Percentiles rank a stretch among this genome's conserved stretches.
phyloP scores from a whole-genome alignment of 2,113 vertebrate species.

The Limnothrissa miodon region DNA sequence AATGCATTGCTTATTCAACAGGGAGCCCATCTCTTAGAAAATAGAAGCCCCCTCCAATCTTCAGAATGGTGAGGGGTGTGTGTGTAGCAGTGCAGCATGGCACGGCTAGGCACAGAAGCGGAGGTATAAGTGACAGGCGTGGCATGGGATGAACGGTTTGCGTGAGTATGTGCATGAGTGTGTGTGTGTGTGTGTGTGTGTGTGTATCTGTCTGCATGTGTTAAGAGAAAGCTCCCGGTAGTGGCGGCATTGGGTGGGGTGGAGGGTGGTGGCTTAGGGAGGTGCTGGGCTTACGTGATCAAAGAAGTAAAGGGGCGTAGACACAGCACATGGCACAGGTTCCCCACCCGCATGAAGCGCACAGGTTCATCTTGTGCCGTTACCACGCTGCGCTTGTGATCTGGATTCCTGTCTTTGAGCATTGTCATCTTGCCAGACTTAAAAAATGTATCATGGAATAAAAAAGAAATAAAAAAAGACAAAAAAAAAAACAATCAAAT shows the following conservation, averaged over 20 bases:
- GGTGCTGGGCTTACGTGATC: conserved; percentile 33
- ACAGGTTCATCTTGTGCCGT: not conserved
- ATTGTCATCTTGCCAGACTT: conserved; percentile 2
- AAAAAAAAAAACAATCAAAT: not conserved
- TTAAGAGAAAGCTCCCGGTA: not conserved
- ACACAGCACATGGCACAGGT: conserved; percentile 29
- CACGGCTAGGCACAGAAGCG: conserved; percentile 17
- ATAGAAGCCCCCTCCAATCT: conserved; percentile 63
- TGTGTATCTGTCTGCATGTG: conserved; percentile 12
- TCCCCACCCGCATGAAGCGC: conserved; percentile 31
- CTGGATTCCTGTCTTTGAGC: not conserved
- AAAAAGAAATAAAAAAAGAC: not conserved
- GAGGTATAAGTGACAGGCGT: conserved; percentile 45
- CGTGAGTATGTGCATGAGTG: not conserved
- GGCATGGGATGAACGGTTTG: conserved; percentile 21
- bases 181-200: not conserved
- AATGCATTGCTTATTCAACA: conserved; percentile 75
- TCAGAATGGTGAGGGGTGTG: conserved; percentile 45
- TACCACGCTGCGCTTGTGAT: conserved; percentile 1
- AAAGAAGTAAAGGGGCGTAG: conserved; percentile 40
- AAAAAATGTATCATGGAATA: not conserved
- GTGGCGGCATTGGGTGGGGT: not conserved
- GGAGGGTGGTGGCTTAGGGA: conserved; percentile 4
- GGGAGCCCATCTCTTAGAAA: conserved; percentile 64
- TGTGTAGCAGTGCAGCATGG: not conserved